These are phyloP conservation scores for Acyrthosiphon pisum DNA, from an alignment of 1,140 invertebrate genomes.

Conservation along the genomic window DNA sequence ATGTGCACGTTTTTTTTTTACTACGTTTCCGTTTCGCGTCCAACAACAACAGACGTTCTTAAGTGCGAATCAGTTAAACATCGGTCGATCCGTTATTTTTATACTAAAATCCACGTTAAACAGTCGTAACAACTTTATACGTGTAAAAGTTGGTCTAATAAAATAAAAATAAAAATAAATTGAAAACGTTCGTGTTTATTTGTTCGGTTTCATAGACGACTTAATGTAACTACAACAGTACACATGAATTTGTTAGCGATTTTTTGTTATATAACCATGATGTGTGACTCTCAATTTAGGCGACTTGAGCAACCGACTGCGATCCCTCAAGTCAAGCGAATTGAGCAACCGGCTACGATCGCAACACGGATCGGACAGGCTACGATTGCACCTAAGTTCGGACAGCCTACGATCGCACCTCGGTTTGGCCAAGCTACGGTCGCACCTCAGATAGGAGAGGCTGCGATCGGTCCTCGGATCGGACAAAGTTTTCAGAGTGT, in stretches of 20 bases:
- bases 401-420: neutral
- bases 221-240: neutral
- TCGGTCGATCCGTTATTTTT: constrained; percentile 29
- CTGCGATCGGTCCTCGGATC: neutral
- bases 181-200: neutral
- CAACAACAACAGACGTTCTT: constrained; percentile 23
- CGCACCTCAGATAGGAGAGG: neutral
- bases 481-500: neutral
- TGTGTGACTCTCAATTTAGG: neutral
- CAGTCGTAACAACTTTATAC: neutral
- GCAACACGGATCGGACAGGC: neutral
- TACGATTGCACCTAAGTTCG: neutral
- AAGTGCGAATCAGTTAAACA: constrained; percentile 15
- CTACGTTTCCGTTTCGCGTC: constrained; percentile 44
- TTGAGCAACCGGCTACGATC: neutral
- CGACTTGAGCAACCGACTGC: neutral
- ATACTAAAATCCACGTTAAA: neutral
- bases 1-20: constrained; percentile 35
- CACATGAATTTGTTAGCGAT: neutral
- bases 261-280: constrained; percentile 41
- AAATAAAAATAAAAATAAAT: neutral
- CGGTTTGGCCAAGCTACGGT: neutral
- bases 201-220: neutral
- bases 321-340: too few species aligned
- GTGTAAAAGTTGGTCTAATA: neutral